A percentile compares a stretch with the other conserved stretches of the same genome.
Conservation (phyloP, 2,888 invertebrate species). For the Nephrotoma appendiculata region DNA sequence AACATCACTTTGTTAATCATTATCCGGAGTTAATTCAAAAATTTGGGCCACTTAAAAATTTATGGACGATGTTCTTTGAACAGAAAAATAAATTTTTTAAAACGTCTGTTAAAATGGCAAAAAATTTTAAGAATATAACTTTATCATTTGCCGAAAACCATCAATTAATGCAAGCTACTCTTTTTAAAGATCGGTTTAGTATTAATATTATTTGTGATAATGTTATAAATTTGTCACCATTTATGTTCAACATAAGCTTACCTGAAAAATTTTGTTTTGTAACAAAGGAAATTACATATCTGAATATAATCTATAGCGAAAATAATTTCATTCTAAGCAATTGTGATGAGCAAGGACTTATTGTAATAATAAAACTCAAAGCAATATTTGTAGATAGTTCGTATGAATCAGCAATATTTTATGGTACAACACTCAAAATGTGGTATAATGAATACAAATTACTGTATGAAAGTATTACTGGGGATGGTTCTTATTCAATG, state of each 20-base stretch:
- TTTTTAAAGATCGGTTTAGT: neutral
- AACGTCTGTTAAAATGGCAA: neutral
- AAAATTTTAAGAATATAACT: neutral
- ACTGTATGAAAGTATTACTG: neutral
- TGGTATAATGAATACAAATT: slow-evolving; percentile 2
- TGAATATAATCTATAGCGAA: neutral
- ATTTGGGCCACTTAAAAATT: neutral
- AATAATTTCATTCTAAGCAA: neutral
- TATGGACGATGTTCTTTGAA: neutral
- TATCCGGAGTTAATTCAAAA: neutral
- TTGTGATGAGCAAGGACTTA: neutral
- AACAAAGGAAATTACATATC: neutral
- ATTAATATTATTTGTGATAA: neutral
- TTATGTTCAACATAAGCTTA: slow-evolving; percentile 1
- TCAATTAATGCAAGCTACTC: slow-evolving; percentile 1
- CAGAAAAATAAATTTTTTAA: neutral
- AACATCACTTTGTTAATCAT: neutral
- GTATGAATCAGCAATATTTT: neutral
- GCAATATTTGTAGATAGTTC: neutral
- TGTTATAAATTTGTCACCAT: neutral
- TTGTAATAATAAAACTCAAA: neutral
- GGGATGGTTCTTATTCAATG: neutral
- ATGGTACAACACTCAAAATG: slow-evolving; percentile 1
- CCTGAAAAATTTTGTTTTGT: neutral
- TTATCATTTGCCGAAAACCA: neutral